Percentiles rank a stretch among this genome's conserved stretches.
phyloP scores from a whole-genome alignment of 2,888 invertebrate genomes.

The Rambutsinella grinnellia region DNA sequence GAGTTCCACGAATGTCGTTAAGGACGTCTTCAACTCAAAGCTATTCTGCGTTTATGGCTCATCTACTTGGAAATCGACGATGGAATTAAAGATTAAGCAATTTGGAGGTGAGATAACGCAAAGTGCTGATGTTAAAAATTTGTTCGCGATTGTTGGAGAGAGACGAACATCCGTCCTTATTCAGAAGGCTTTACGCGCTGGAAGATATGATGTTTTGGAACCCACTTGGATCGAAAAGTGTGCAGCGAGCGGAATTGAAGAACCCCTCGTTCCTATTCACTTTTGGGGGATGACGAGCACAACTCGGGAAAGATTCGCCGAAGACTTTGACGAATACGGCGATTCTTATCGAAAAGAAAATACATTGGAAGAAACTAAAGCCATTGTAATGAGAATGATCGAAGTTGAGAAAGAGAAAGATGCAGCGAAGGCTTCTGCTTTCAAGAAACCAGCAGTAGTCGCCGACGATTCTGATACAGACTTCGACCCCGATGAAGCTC shows the following conservation, averaged over 20 bases:
- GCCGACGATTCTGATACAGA: neutral
- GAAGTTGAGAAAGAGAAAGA: slow-evolving; percentile 64
- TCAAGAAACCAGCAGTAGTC: neutral
- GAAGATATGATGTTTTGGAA: slow-evolving; percentile 76
- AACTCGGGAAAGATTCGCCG: slow-evolving; percentile 73
- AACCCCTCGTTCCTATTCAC: slow-evolving; percentile 77
- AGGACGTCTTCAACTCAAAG: slow-evolving; percentile 75
- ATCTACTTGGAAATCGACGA: slow-evolving; percentile 51
- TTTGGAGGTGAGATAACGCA: slow-evolving; percentile 79
- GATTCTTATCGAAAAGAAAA: slow-evolving; percentile 80
- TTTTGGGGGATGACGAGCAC: slow-evolving; percentile 74
- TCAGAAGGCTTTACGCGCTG: slow-evolving; percentile 73
- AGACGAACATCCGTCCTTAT: slow-evolving; percentile 71
- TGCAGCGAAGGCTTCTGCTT: neutral
- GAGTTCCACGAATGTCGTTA: neutral
- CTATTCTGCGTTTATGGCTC: slow-evolving; percentile 79
- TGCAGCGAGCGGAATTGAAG: slow-evolving; percentile 29
- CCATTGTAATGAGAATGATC: slow-evolving; percentile 71
- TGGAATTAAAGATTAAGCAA: slow-evolving; percentile 72
- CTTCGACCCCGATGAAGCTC: slow-evolving; percentile 3
- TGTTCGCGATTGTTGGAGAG: slow-evolving; percentile 63
- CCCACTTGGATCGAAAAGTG: slow-evolving; percentile 79
- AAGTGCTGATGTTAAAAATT: slow-evolving; percentile 72
- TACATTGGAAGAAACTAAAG: slow-evolving; percentile 74
- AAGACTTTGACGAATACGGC: slow-evolving; percentile 80